These are phyloP conservation scores for Pseudanteris insignis DNA, from an alignment of 2,888 invertebrate species.

Conservation along the genomic window DNA sequence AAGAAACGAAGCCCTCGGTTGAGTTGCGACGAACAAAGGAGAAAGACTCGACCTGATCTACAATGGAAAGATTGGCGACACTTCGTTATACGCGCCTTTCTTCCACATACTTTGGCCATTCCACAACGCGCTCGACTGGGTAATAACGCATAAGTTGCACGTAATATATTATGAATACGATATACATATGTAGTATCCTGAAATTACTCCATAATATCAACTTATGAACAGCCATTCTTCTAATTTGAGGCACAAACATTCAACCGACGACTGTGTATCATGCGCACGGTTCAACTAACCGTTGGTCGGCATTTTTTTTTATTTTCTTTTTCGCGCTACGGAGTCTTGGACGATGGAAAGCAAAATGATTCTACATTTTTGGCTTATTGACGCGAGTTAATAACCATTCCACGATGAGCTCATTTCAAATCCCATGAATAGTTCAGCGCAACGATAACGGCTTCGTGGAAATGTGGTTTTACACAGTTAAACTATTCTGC, in stretches of 20 bases:
- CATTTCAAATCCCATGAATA: too few species aligned
- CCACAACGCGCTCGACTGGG: conserved; percentile 40
- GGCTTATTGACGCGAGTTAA: conserved; percentile 29
- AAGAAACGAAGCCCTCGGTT: conserved; percentile 46
- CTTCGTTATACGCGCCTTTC: conserved; percentile 57
- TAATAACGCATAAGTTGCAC: conserved; percentile 39
- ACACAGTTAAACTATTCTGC: too few species aligned
- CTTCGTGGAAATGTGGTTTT: too few species aligned
- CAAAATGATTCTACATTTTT: conserved; percentile 16
- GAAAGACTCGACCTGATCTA: conserved; percentile 49
- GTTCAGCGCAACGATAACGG: too few species aligned
- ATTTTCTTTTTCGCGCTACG: not conserved
- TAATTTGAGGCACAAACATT: conserved; percentile 32
- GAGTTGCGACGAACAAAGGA: conserved; percentile 51
- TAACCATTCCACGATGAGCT: conserved; percentile 23
- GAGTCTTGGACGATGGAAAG: too few species aligned
- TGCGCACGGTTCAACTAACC: conserved; percentile 29
- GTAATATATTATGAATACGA: conserved; percentile 43
- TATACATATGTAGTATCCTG: conserved; percentile 38
- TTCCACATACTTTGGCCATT: conserved; percentile 51
- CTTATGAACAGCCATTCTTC: conserved; percentile 39
- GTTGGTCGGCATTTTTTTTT: conserved; percentile 14
- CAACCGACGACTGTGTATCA: conserved; percentile 15
- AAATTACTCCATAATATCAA: conserved; percentile 37
- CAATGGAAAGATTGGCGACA: conserved; percentile 61